Evolutionary conservation across 1,140 invertebrate species (phyloP), one percentile per base, ranked within the genome.

Genomic region (Cyphomyrmex costatus): DNA sequence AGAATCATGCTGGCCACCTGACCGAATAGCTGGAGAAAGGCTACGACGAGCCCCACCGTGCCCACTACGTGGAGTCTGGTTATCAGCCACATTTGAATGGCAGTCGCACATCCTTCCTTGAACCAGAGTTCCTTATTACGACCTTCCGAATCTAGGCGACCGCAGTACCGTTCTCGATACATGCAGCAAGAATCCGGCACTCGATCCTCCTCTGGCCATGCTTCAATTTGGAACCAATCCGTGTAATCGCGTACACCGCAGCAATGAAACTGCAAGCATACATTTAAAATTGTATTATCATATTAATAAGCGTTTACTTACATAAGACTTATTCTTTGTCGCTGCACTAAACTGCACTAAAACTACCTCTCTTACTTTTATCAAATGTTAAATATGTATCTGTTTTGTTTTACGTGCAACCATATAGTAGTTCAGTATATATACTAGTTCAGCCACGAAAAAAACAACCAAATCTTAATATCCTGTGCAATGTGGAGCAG

Each of bases 181-280:
- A 96, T 92, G 92, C 98, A 98, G 92, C 98, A 98, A 0, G 97
- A 98, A 86, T 97, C 96, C 1, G 98, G 98, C 0, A 98, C 97
- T 89, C 96, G 96, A 77, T 96, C 96, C 83, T 97, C 96, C 24
- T 96, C 95, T 2, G 97, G 97, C 97, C 97, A 98, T 0, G 97
- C 97, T 36, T 96, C 95, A n/a, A 98, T 97, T 88, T 97, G 96
- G 93, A 97, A 98, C 98, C 98, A 98, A 92, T 98, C 98, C 73
- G 96, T 96, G 91, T 98, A 97, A 46, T 97, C 97, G 60, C 96
- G 95, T 0, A 98, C 97, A n/a, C 98, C 98, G 93, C 98, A 98
- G 91, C 98, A 98, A 73, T 97, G 96, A 85, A 98, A 97, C 97
- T 98, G 88, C 24, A 90, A 90, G 16, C n/a, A 6, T 46, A 65